Conservation (phyloP, 2,113 vertebrate genomes). For the Nannobrachium achirus region DNA sequence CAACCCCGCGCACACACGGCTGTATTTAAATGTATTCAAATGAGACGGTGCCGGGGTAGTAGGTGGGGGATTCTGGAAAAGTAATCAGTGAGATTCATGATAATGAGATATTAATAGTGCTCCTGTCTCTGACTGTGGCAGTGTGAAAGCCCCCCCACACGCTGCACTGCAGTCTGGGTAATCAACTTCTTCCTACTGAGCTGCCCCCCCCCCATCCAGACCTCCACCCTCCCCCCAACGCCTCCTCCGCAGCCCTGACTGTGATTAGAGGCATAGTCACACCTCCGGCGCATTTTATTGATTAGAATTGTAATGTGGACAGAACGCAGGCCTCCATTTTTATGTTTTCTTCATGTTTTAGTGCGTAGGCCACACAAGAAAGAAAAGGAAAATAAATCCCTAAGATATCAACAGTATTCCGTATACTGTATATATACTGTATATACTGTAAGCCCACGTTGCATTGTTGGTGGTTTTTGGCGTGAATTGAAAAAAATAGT, state of each 20-base stretch:
- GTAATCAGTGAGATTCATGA: conserved; percentile 65
- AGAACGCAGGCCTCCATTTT: conserved; percentile 7
- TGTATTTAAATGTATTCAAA: conserved; percentile 74
- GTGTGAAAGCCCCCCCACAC: conserved; percentile 13
- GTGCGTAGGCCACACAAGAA: conserved; percentile 9
- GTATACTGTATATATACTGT: neutral
- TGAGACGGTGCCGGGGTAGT: conserved; percentile 46
- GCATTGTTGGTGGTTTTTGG: conserved; percentile 1
- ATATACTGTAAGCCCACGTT: neutral
- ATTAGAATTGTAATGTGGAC: conserved; percentile 52
- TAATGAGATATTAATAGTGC: conserved; percentile 66
- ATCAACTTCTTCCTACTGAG: neutral
- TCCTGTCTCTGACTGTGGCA: conserved; percentile 29
- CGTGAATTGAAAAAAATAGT: conserved; percentile 19
- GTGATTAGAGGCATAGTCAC: conserved; percentile 41
- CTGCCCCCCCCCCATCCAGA: neutral
- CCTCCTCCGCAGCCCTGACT: conserved; percentile 35
- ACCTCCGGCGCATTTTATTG: conserved; percentile 50
- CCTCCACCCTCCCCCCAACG: neutral
- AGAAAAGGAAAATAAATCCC: neutral
- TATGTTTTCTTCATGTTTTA: conserved; percentile 28
- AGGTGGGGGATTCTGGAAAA: conserved; percentile 42
- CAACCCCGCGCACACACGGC: conserved; percentile 8
- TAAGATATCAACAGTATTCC: neutral
- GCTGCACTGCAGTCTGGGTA: neutral